Conservation (phyloP, 1,140 invertebrate species). For the Spodoptera litura region DNA sequence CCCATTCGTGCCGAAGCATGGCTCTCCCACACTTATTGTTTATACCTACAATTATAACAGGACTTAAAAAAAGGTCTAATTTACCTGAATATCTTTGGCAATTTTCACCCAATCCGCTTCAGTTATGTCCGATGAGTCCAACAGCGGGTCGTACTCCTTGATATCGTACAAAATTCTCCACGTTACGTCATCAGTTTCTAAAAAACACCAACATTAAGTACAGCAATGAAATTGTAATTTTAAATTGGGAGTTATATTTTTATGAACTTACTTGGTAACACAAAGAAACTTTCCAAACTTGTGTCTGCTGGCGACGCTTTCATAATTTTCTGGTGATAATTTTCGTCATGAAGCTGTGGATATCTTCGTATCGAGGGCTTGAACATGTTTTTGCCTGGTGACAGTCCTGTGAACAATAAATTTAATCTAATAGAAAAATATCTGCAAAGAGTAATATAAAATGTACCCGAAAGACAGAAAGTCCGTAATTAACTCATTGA, state of each 20-base stretch:
- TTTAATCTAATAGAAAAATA: no score
- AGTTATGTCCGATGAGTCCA: constrained; percentile 98
- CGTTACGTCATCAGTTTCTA: constrained; percentile 82
- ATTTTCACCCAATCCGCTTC: constrained; percentile 96
- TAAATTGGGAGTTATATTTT: neutral
- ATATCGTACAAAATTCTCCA: constrained; percentile 92
- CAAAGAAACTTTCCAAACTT: constrained; percentile 69
- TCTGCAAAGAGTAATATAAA: no score
- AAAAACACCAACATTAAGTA: constrained; percentile 7
- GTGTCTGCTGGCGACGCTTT: constrained; percentile 56
- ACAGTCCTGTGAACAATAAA: constrained; percentile 65
- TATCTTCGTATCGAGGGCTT: constrained; percentile 83
- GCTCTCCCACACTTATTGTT: no score
- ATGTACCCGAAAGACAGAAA: no score
- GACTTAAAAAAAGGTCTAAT: neutral
- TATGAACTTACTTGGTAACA: constrained; percentile 69
- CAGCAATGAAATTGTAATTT: neutral
- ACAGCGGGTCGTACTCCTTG: constrained; percentile 94
- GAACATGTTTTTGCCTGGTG: constrained; percentile 74
- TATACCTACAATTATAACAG: no score
- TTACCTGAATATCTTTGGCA: constrained; percentile 94
- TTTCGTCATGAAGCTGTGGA: constrained; percentile 91
- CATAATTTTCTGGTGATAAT: constrained; percentile 80
- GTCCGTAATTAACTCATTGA: no score
- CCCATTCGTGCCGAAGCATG: no score